Base-by-base conservation (phyloP, 2,797 vertebrate species). In the Sternotherus odoratus region DNA sequence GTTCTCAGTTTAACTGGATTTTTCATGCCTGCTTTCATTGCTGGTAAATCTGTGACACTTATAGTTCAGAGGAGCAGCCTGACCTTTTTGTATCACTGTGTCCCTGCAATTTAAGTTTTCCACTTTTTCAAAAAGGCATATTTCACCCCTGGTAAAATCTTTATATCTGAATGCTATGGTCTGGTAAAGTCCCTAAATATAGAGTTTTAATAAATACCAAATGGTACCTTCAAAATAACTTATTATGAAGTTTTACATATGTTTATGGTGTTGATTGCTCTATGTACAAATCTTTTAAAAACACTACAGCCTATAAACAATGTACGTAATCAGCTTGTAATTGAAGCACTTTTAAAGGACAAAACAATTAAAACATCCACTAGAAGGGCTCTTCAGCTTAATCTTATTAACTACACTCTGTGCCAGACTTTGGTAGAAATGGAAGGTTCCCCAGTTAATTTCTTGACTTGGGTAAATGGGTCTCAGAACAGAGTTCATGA, bases 141-240 rank as follows among this genome's bases (percentile, higher is more conserved):
- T 94, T 95, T 97, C 86, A 96, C 82, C 83, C 96, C 88, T 92
- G 83, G 51, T 95, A 94, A 97, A 97, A 97, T 95, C 88, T 81
- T 93, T 95, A 84, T 53, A 91, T 92, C 43, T 95, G 89, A 97
- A 95, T 95, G 72, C 82, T 79, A 81, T 80, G 91, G 85, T 63
- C 83, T 94, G 90, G 33, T 94, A 91, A 94, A 86, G 79, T 77
- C 79, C 82, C 94, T 69, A 86, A 97, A 96, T 88, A 92, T 48
- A 93, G 95, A 92, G 93, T 95, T 96, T 96, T 92, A 97, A 96
- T 95, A 89, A 93, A 92, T 49, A 63, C 53, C 6, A 21, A 96
- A 93, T 60, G 69, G 46, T 77, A 87, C 88, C 48, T 87, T 91
- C 87, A 89, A 90, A 95, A 94, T 78, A 92, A 91, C 50, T 87